Evolutionary conservation across 2,797 vertebrate species (phyloP), one percentile per base, ranked within the genome.

Genomic region (Characodon lateralis): DNA sequence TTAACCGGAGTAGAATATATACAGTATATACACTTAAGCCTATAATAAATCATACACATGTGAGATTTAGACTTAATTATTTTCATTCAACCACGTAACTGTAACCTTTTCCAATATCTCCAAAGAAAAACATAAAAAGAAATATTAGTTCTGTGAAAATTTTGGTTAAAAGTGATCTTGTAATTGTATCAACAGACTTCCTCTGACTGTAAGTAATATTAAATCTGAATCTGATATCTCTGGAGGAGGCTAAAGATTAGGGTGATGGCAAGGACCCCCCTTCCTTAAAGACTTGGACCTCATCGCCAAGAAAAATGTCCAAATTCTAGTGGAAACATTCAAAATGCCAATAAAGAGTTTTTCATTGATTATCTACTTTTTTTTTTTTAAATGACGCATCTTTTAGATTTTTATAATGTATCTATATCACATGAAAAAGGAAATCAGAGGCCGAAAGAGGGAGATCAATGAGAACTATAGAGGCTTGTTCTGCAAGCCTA

Each of bases 401-500:
- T 35, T 5, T 22, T 18, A 76, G 6, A 13, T 9, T 63, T 72
- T 48, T 5, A 55, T 0, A 46, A 58, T 71, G 35, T 0, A 13
- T n/a, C 10, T 56, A 39, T 10, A 24, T 58, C 1, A 41, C n/a
- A 31, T 48, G 18, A 12, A 71, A 69, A 20, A 20, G 69, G 20
- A 22, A 72, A 3, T 46, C 0, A 46, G 50, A 56, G 9, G 22
- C 8, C 56, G 51, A 63, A 24, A 71, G 20, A 31, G 3, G 65
- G 69, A 18, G 0, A 51, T 3, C 5, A 61, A 58, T 20, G 16
- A 2, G 24, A 56, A 56, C 0, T 2, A n/a, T 8, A 6, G 7
- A 61, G 50, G 18, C 8, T 31, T 71, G 3, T 2, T 31, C 43
- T 31, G 2, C 74, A 78, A 90, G 83, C 88, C 88, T 90, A 69